Percentiles rank a stretch among this genome's conserved stretches.
Conservation (phyloP, 2,888 invertebrate genomes). For the Eubasilissa splendida region DNA sequence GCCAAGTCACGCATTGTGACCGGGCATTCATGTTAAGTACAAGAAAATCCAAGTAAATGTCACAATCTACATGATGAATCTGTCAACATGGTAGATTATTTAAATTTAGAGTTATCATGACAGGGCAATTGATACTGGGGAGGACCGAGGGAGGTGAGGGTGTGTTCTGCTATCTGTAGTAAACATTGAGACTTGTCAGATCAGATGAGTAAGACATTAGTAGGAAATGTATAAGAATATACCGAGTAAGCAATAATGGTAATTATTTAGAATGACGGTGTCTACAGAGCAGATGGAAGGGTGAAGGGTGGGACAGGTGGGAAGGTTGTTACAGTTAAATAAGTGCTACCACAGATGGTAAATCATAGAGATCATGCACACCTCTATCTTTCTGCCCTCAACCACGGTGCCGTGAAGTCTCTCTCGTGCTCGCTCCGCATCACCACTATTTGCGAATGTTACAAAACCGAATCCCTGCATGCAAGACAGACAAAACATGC, state of each 20-base stretch:
- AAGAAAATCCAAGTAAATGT: constrained; percentile 28
- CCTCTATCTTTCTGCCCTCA: constrained; percentile 99
- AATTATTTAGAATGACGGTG: constrained; percentile 46
- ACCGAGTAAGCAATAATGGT: constrained; percentile 53
- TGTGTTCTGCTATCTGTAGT: constrained; percentile 57
- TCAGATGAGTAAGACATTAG: constrained; percentile 55
- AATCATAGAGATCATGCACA: constrained; percentile 90
- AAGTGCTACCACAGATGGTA: constrained; percentile 73
- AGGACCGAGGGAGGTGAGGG: constrained; percentile 30
- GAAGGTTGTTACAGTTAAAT: constrained; percentile 75
- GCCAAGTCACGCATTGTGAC: constrained; percentile 48
- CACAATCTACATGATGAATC: constrained; percentile 38
- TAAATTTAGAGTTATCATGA: constrained; percentile 42
- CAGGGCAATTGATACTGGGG: constrained; percentile 39
- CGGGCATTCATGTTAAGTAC: constrained; percentile 47
- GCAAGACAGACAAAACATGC: constrained; percentile 97
- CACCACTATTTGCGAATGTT: constrained; percentile 99
- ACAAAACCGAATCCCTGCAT: constrained; percentile 99
- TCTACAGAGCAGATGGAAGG: constrained; percentile 71
- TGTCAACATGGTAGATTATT: constrained; percentile 51
- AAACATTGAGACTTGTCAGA: constrained; percentile 47
- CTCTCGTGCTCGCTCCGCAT: constrained; percentile 99
- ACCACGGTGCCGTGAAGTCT: constrained; percentile 99
- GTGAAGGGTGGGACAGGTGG: constrained; percentile 61
- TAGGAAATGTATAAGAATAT: constrained; percentile 53